phyloP scores from a whole-genome alignment of 2,113 vertebrate genomes.

The Myocastor coypus region DNA sequence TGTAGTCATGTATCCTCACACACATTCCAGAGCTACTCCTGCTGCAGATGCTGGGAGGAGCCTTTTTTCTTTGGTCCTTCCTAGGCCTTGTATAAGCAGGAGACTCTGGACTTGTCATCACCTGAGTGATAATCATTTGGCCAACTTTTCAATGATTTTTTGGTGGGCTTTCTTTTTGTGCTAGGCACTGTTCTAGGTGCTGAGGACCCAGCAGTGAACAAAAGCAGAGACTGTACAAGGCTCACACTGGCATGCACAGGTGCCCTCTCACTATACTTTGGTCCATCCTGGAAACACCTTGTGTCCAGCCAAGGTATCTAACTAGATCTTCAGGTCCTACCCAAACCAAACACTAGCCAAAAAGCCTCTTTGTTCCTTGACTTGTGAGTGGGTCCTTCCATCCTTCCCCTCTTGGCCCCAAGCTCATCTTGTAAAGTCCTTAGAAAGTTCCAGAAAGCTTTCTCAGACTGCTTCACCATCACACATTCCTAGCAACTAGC shows the following conservation, averaged over 20 bases:
- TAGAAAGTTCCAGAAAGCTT: conserved; percentile 5
- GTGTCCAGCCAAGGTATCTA: neutral
- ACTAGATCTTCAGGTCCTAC: neutral
- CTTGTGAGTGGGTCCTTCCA: neutral
- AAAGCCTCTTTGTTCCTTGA: neutral
- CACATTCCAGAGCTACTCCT: neutral
- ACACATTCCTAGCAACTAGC: neutral
- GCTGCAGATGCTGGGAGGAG: neutral
- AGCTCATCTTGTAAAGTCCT: neutral
- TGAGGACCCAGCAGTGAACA: neutral
- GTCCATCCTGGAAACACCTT: neutral
- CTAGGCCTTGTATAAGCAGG: neutral
- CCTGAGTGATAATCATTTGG: neutral
- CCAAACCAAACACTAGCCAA: neutral
- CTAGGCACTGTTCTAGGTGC: neutral
- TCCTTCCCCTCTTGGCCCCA: neutral
- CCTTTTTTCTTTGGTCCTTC: neutral
- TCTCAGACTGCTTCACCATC: neutral
- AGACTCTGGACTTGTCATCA: neutral
- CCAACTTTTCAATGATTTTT: neutral
- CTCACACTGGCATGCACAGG: fast-evolving
- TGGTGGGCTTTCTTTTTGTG: neutral
- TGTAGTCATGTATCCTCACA: too few species aligned
- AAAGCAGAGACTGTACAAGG: neutral
- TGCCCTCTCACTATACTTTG: too few species aligned